phyloP scores from a whole-genome alignment of 1,140 invertebrate species.

The Drosophila cardini region DNA sequence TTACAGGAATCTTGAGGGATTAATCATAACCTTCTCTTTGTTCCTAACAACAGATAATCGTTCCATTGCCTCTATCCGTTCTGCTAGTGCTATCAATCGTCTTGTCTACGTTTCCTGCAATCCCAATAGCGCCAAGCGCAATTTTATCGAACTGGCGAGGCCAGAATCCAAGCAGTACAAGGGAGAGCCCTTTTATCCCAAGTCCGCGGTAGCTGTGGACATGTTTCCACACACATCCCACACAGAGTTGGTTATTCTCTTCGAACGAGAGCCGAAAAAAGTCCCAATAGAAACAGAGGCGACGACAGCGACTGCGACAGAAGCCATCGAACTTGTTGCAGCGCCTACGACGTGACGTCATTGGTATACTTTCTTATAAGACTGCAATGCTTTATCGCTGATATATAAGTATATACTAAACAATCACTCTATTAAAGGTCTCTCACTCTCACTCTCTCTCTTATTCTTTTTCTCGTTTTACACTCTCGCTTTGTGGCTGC shows the following conservation, averaged over 20 bases:
- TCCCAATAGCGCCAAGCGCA: constrained; percentile 92
- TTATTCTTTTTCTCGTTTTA: constrained; percentile 1
- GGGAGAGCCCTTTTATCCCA: constrained; percentile 92
- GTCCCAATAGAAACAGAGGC: constrained; percentile 9
- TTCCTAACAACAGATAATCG: constrained; percentile 87
- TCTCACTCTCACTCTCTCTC: background rate
- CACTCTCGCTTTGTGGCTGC: constrained; percentile 46
- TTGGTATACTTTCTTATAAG: constrained; percentile 33
- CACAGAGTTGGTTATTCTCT: constrained; percentile 93
- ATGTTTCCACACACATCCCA: constrained; percentile 97
- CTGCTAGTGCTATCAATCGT: constrained; percentile 90
- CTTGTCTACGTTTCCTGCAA: constrained; percentile 97
- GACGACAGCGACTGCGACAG: background rate
- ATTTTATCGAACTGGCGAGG: constrained; percentile 94
- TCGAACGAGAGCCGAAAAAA: constrained; percentile 87
- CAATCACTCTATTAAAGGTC: constrained; percentile 29
- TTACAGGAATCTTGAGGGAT: background rate
- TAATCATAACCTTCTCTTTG: constrained; percentile 2
- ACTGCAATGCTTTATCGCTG: constrained; percentile 14
- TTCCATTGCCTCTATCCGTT: constrained; percentile 91
- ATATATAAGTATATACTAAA: constrained; percentile 1
- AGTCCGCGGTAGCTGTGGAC: constrained; percentile 94
- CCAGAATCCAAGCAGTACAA: constrained; percentile 92
- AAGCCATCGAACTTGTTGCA: background rate
- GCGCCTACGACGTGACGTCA: constrained; percentile 15